Conservation (phyloP, 1,140 invertebrate genomes). For the Drosophila azteca region DNA sequence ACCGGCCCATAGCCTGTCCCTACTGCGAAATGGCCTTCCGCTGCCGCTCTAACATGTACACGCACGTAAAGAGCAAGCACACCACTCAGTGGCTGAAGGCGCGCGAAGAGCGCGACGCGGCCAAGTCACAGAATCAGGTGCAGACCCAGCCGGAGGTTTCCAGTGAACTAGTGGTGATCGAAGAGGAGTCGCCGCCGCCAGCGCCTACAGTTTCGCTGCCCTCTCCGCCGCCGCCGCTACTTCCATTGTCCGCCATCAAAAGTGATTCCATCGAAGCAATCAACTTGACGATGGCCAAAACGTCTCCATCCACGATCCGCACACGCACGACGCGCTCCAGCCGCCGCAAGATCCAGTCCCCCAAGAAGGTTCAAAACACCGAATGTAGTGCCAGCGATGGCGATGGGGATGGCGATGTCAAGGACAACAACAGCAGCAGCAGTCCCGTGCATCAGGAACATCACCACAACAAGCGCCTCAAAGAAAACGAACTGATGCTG, state of each 20-base stretch:
- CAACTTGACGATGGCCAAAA: slow-evolving; percentile 55
- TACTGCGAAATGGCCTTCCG: slow-evolving; percentile 79
- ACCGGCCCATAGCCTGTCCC: slow-evolving; percentile 74
- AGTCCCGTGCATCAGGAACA: slow-evolving; percentile 28
- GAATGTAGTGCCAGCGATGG: slow-evolving; percentile 38
- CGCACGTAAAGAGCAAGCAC: slow-evolving; percentile 79
- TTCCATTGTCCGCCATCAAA: slow-evolving; percentile 37
- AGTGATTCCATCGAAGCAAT: slow-evolving; percentile 60
- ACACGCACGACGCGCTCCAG: slow-evolving; percentile 52
- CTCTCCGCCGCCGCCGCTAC: not conserved
- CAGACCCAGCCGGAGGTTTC: slow-evolving; percentile 21
- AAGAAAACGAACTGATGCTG: slow-evolving; percentile 67
- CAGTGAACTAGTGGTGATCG: slow-evolving; percentile 2
- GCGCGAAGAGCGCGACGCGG: slow-evolving; percentile 65
- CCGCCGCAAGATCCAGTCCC: slow-evolving; percentile 64
- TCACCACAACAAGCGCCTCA: slow-evolving; percentile 58
- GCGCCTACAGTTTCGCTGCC: not conserved
- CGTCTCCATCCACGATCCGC: slow-evolving; percentile 13
- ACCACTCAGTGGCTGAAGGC: slow-evolving; percentile 68
- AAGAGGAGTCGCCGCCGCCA: not conserved
- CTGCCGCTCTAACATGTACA: slow-evolving; percentile 82
- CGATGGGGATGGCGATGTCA: no score
- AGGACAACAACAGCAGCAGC: not conserved
- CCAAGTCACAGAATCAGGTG: slow-evolving; percentile 57
- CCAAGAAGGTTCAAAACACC: slow-evolving; percentile 64